These are phyloP conservation scores for Andricus curvator DNA, from an alignment of 2,888 invertebrate genomes.

Conservation along the genomic window DNA sequence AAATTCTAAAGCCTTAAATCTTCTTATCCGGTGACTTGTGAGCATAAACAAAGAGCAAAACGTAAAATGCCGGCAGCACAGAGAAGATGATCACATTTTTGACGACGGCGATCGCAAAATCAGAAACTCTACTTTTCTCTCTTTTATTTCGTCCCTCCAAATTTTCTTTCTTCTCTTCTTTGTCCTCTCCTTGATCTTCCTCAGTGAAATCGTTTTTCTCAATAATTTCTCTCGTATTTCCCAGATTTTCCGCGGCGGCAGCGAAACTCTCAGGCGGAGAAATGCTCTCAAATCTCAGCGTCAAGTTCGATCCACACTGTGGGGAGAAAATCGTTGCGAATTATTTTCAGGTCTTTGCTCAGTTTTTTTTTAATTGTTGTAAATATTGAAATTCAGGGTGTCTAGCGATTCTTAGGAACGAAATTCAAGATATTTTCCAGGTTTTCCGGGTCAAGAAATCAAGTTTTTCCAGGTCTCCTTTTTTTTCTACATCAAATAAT, in stretches of 20 bases:
- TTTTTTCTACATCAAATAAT: too few species aligned
- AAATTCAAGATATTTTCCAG: too few species aligned
- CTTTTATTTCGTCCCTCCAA: not conserved
- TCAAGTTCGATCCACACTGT: conserved; percentile 8
- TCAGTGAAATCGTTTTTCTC: not conserved
- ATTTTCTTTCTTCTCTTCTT: not conserved
- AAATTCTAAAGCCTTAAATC: not conserved
- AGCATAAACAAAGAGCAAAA: conserved; percentile 63
- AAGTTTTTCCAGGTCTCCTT: too few species aligned
- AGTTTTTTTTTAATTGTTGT: conserved; percentile 1
- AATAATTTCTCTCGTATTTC: not conserved
- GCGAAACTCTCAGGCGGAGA: not conserved
- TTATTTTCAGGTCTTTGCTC: conserved; percentile 5
- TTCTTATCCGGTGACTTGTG: conserved; percentile 45
- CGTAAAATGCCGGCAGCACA: conserved; percentile 62
- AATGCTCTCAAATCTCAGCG: not conserved
- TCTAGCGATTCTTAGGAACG: too few species aligned
- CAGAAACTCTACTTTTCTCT: not conserved
- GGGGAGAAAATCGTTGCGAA: conserved; percentile 20
- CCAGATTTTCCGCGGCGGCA: not conserved
- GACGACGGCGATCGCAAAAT: conserved; percentile 53
- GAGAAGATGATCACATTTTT: conserved; percentile 65
- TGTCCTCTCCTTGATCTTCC: too few species aligned
- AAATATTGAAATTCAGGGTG: not conserved
- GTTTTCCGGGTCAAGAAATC: too few species aligned